phyloP scores from a whole-genome alignment of 2,888 invertebrate species.

The Stenodema calcarata region DNA sequence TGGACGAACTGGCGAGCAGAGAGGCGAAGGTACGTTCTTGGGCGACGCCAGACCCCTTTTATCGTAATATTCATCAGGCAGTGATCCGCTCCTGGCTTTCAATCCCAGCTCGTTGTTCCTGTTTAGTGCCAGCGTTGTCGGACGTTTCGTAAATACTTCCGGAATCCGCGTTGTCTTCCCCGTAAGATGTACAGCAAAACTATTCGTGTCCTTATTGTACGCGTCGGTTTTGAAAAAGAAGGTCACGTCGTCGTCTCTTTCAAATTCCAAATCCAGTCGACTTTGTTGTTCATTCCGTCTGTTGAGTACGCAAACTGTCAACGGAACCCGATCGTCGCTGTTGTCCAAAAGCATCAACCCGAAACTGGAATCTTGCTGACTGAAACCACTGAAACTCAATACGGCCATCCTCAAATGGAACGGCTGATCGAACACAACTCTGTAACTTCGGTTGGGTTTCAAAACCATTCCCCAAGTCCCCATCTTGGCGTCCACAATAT shows the following conservation, averaged over 20 bases:
- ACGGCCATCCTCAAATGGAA: slow-evolving; percentile 37
- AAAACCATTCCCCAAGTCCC: slow-evolving; percentile 31
- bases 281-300: slow-evolving; percentile 66
- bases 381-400: slow-evolving; percentile 8
- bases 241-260: slow-evolving; percentile 75
- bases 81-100: neutral
- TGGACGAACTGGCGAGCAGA: neutral
- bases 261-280: slow-evolving; percentile 82
- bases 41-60: neutral
- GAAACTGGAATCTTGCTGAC: slow-evolving; percentile 19
- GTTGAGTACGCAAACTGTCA: slow-evolving; percentile 62
- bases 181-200: slow-evolving; percentile 18
- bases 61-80: slow-evolving; percentile 7
- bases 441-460: slow-evolving; percentile 4
- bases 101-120: neutral
- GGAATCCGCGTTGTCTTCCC: neutral
- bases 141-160: neutral
- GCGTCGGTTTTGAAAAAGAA: slow-evolving; percentile 64
- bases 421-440: slow-evolving; percentile 23
- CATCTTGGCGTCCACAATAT: neutral
- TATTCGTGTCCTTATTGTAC: slow-evolving; percentile 20
- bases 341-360: slow-evolving; percentile 21
- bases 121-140: neutral
- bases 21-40: neutral
- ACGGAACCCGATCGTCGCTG: slow-evolving; percentile 6